These are phyloP conservation scores for Gymnocheta viridis DNA, from an alignment of 2,888 invertebrate genomes.

Conservation along the genomic window DNA sequence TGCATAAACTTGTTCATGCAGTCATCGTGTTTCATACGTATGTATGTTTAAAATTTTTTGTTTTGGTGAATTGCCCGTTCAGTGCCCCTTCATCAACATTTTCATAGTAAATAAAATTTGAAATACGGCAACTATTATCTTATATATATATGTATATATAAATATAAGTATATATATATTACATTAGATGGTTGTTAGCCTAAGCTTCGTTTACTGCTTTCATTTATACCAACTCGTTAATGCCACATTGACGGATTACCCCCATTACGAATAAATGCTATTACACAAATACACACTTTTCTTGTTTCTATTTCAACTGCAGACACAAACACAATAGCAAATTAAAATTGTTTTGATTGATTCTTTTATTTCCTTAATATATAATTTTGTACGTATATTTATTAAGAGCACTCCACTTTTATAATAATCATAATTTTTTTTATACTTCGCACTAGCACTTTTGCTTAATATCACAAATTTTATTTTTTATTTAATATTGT, in stretches of 20 bases:
- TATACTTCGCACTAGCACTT: neutral
- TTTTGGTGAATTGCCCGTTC: neutral
- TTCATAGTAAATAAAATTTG: neutral
- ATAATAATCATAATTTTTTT: too few species aligned
- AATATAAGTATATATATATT: neutral
- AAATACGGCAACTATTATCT: too few species aligned
- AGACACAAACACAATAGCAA: constrained; percentile 14
- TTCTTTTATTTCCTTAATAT: neutral
- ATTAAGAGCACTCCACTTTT: constrained; percentile 13
- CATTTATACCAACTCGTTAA: constrained; percentile 40
- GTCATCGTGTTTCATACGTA: too few species aligned
- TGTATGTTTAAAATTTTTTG: neutral
- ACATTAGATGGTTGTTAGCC: neutral
- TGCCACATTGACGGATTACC: constrained; percentile 56
- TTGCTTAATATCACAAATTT: constrained; percentile 20
- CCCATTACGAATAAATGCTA: constrained; percentile 22
- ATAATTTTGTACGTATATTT: constrained; percentile 1
- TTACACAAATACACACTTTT: constrained; percentile 38
- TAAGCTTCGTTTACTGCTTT: constrained; percentile 33
- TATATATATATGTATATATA: neutral
- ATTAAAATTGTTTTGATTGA: neutral
- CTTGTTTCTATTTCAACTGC: constrained; percentile 22
- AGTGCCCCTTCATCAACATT: neutral
- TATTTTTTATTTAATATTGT: neutral
- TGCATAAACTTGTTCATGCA: neutral